Base-by-base conservation (phyloP, 1,140 invertebrate species). In the Sesamia nonagrioides region DNA sequence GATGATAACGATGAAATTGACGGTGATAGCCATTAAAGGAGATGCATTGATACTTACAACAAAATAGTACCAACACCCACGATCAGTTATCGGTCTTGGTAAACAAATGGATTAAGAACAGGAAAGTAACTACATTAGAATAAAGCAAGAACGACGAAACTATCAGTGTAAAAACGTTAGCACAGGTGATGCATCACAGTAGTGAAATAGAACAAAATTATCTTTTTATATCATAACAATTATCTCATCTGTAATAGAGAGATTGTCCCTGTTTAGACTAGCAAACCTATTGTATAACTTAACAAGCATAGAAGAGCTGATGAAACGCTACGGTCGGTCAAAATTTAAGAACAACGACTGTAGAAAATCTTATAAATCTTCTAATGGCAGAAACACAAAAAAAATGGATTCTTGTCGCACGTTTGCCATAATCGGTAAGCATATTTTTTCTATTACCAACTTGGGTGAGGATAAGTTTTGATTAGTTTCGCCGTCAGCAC, bases 1-100 rank as follows among this genome's bases (percentile, higher is more conserved):
- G 42, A 45, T 27, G 66, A 69, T 69, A 69, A 69, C 11, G 21
- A 69, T 69, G 18, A 45, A 69, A 69, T 69, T 45, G 42, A 69
- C 66, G 42, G 18, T 69, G 66, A 69, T 69, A 69, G 66, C 66
- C 66, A 50, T 48, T 27, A 27, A 27, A 48, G 66, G 42, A n/a
- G 11, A 69, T n/a, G 42, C 21, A 21, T 48, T 69, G n/a, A 13
- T 69, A 50, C 50, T n/a, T 50, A 33, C 42, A 33, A 27, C 50
- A 18, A 45, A 69, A 48, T 69, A 6, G 48, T 69, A 69, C n/a
- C n/a, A n/a, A n/a, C 40, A 50, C 42, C 61, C 42, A 66, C 61
- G 61, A 42, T 17, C n/a, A 63, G 8, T 42, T 66, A 42, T 63
- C 61, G n/a, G 9, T 63, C 37, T 42, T 63, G 61, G 17, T 63